A percentile compares a stretch with the other conserved stretches of the same genome.
Evolutionary conservation across 35 echinoderm and acorn worm genomes (phyloP).

Genomic region (Lytechinus pictus): DNA sequence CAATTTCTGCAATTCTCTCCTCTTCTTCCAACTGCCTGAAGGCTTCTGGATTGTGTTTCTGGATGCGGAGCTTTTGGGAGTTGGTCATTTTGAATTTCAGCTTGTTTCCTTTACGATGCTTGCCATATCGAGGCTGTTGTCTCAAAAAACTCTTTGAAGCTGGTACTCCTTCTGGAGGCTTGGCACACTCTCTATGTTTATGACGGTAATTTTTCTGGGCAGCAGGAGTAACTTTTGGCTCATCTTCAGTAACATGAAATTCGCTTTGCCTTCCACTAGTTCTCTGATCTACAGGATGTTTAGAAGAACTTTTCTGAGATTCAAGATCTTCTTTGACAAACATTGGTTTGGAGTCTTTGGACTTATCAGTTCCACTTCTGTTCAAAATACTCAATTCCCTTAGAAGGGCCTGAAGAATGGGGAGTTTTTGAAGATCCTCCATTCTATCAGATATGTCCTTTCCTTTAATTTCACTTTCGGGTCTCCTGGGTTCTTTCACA

Average conservation of each 20-base stretch:
- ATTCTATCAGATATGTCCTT: neutral
- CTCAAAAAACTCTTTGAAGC: conserved; percentile 74
- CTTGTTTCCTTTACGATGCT: conserved; percentile 55
- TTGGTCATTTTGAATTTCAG: conserved; percentile 82
- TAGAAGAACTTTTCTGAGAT: neutral
- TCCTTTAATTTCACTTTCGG: neutral
- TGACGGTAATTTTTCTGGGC: conserved; percentile 36
- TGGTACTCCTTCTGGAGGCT: conserved; percentile 63
- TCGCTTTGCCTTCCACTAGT: neutral
- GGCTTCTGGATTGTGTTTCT: conserved; percentile 78
- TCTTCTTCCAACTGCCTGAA: conserved; percentile 64
- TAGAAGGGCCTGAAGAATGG: conserved; percentile 74
- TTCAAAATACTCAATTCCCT: conserved; percentile 76
- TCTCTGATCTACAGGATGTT: neutral
- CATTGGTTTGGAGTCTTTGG: neutral
- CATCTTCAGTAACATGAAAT: conserved; percentile 4
- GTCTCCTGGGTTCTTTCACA: neutral
- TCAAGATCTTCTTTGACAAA: neutral
- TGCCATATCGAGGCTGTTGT: conserved; percentile 49
- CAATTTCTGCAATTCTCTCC: conserved; percentile 28
- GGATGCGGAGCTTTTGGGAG: conserved; percentile 81
- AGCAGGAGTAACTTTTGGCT: conserved; percentile 26
- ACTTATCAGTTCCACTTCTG: neutral
- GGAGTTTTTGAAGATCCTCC: conserved; percentile 47
- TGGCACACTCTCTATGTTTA: conserved; percentile 72